phyloP scores from a whole-genome alignment of 2,113 vertebrate genomes.

The Campylomormyrus numenius region DNA sequence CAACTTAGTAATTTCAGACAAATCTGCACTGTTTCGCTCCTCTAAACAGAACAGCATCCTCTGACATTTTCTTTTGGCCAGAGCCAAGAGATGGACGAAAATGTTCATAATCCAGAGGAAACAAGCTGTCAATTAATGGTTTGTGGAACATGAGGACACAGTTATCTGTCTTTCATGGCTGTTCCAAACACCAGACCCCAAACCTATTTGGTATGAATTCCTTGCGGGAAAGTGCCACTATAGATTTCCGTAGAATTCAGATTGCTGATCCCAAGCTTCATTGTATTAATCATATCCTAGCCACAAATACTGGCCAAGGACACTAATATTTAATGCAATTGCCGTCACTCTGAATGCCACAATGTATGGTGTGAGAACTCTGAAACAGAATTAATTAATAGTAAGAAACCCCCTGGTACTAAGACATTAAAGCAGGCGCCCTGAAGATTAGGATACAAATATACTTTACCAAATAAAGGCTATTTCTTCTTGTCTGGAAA shows the following conservation, averaged over 20 bases:
- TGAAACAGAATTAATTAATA: background rate
- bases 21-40: background rate
- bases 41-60: background rate
- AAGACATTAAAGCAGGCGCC: background rate
- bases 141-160: background rate
- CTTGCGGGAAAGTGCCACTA: background rate
- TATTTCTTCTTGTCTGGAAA: background rate
- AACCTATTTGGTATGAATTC: constrained; percentile 1
- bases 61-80: background rate
- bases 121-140: background rate
- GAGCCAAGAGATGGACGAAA: background rate
- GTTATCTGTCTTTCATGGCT: background rate
- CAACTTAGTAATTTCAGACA: background rate
- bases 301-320: background rate
- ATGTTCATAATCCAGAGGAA: background rate
- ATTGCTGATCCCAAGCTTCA: background rate
- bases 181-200: constrained; percentile 10
- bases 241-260: background rate
- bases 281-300: background rate
- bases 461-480: background rate
- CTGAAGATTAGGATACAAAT: background rate
- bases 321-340: background rate
- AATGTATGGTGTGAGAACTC: background rate
- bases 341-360: background rate
- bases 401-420: background rate